Base-by-base conservation (phyloP, 2,888 invertebrate genomes). In the Agonum fuliginosum region DNA sequence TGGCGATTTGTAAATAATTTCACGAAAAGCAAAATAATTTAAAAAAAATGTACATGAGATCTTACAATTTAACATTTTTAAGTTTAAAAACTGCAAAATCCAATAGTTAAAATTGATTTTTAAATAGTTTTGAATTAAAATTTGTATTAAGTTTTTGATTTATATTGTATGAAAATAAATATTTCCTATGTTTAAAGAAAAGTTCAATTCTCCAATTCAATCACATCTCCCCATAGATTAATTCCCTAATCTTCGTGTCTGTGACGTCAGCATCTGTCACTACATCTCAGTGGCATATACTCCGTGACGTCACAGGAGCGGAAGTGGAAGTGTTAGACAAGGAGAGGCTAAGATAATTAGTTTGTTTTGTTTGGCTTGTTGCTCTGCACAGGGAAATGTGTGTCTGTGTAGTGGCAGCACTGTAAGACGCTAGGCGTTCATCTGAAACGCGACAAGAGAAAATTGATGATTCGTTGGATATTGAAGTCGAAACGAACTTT, bases 381-480 rank as follows among this genome's bases (percentile, higher is more conserved):
- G 30, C 34, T 30, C 30, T 12, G 30, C 14, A 27, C 24, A 27
- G 27, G 54, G 58, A 6, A 14, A 30, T 62, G 58, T 62, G 17
- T 30, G 27, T 17, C 10, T 54, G 54, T 30, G 30, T 54, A 54
- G 22, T 54, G 54, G 54, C 22, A 54, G 24, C 30, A 17, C 30
- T 30, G 58, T 6, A 0, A 17, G 46, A 30, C 3, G 8, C 4
- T 30, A 3, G 14, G 20, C 17, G 24, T 54, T 54, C 54, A 54
- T 54, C 17, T 24, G 12, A 41, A 41, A 67, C 14, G 27, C 62
- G 62, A 62, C 62, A 62, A 22, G 24, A 6, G 41, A 37, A 41
- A 67, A 67, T 67, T 67, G 67, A 67, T 67, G 67, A 67, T 67
- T 41, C 67, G 27, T 12, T 12, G 67, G 41, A 67, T 67, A 67